Evolutionary conservation across 1,140 invertebrate species (phyloP), one percentile per base, ranked within the genome.

Genomic region (Pemphigus obesinymphae): DNA sequence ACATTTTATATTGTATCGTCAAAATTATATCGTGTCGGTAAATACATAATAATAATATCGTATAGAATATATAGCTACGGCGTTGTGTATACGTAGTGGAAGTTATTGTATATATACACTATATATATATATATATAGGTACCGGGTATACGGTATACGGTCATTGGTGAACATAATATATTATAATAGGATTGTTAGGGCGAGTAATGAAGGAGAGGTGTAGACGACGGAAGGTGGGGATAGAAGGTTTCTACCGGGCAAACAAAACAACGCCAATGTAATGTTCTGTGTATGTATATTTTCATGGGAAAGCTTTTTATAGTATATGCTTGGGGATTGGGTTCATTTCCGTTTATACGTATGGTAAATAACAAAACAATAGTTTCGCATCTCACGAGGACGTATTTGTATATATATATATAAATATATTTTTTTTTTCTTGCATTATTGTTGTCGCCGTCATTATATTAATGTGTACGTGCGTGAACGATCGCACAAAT

Each of bases 311-410:
- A 37, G 73, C 73, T 78, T 78, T 78, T 78, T 58, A 58, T 58
- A 58, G 73, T 58, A n/a, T 40, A 5, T 34, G 31, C 37, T 8
- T 3, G 31, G 37, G 50, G 50, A 53, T 37, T 26, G 50, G 73
- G 50, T 58, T 58, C n/a, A 78, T 78, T 78, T 78, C 73, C 73
- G 50, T 55, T 55, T 55, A 55, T 53, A 78, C 50, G 73, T 58
- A 58, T 58, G 73, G 73, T 76, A 76, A 55, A 37, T 76, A 76
- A 76, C 50, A 76, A 76, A 76, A 76, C 50, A 76, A 76, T 76
- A 76, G 45, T 50, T 75, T 75, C 50, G 45, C 23, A 75, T 75
- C 26, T 75, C 29, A 26, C 23, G 31, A 3, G 34, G n/a, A 20
- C 34, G 34, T 70, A 29, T 43, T 70, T 45, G 13, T 70, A 26